Evolutionary conservation across 2,113 vertebrate genomes (phyloP).

Genomic region (Dicerorhinus sumatrensis): DNA sequence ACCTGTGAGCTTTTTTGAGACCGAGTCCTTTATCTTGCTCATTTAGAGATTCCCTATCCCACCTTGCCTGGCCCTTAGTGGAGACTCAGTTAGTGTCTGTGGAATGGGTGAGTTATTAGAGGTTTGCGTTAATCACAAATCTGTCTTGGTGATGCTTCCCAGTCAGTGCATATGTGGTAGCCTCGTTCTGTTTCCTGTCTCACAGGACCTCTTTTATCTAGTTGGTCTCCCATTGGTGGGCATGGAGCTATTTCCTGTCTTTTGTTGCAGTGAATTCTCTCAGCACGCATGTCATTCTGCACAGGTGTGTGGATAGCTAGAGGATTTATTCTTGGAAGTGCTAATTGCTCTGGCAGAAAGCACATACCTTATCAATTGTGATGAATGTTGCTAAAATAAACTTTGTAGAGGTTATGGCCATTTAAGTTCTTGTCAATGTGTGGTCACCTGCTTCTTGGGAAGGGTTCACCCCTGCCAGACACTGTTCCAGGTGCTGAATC

Average conservation of each 20-base stretch:
- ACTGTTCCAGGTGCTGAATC: neutral
- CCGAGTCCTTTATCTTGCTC: neutral
- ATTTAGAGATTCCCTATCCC: neutral
- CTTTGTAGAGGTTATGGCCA: neutral
- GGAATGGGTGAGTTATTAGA: neutral
- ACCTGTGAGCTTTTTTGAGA: neutral
- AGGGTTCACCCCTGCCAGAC: neutral
- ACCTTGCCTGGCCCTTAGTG: too few species aligned
- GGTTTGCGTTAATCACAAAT: fast-evolving
- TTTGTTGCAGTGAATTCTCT: neutral
- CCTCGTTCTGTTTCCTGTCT: neutral
- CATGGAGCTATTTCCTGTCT: too few species aligned
- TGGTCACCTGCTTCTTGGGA: neutral
- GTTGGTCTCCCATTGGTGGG: neutral
- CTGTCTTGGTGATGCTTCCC: neutral
- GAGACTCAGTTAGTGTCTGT: neutral
- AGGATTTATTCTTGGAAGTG: neutral
- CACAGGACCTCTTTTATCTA: fast-evolving
- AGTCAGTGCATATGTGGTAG: fast-evolving
- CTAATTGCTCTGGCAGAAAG: neutral
- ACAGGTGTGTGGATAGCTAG: neutral
- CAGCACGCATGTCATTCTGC: neutral
- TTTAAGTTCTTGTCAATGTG: neutral
- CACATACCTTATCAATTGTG: fast-evolving
- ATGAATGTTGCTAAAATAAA: too few species aligned